Evolutionary conservation across 2,113 vertebrate species (phyloP).

Genomic region (Phodopus roborovskii): DNA sequence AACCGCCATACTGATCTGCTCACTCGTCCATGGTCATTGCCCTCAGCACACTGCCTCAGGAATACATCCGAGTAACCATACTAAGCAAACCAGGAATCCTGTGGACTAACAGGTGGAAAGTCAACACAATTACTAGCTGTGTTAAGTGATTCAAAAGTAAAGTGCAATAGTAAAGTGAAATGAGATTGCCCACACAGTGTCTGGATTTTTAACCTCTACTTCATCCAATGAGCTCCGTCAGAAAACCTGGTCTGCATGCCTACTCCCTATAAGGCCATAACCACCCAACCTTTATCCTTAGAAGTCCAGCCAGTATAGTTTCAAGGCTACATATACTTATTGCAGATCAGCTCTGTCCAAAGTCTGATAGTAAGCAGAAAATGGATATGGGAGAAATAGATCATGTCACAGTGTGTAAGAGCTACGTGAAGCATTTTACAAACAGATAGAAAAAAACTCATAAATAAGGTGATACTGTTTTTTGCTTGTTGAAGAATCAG

Average conservation of each 20-base stretch:
- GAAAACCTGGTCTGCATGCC: background rate
- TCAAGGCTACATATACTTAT: background rate
- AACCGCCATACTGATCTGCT: too few relatives aligned
- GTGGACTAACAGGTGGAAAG: background rate
- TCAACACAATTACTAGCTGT: background rate
- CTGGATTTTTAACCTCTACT: background rate
- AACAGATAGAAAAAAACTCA: background rate
- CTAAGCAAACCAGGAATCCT: background rate
- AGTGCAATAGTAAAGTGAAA: background rate
- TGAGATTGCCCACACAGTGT: background rate
- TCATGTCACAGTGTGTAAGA: background rate
- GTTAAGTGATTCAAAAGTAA: background rate
- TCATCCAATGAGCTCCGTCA: background rate
- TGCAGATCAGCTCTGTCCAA: background rate
- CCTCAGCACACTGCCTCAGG: background rate
- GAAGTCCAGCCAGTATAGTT: background rate
- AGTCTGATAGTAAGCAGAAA: background rate
- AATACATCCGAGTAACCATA: background rate
- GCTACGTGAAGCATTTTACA: background rate
- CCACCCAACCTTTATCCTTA: background rate
- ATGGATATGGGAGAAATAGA: background rate
- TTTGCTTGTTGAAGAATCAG: background rate
- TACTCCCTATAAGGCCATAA: fast-evolving
- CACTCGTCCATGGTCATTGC: background rate
- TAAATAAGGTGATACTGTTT: background rate